Conservation (phyloP, 1,140 invertebrate species). For the Caenorhabditis latens region DNA sequence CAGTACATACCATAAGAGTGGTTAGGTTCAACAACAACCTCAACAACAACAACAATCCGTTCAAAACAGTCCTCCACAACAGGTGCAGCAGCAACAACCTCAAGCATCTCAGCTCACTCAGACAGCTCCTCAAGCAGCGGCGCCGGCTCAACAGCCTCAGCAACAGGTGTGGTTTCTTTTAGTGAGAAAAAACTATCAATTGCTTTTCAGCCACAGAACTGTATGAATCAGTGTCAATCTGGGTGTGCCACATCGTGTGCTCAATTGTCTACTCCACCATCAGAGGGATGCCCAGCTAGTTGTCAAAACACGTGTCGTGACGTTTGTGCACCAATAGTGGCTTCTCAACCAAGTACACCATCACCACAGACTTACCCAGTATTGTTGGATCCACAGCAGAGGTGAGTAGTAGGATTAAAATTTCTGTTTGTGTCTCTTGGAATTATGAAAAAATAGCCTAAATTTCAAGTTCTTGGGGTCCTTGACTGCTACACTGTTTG, state of each 20-base stretch:
- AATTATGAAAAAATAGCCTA: too few relatives aligned
- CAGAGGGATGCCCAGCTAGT: constrained; percentile 41
- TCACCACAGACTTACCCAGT: constrained; percentile 40
- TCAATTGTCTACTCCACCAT: constrained; percentile 8
- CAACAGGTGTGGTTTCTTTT: constrained; percentile 7
- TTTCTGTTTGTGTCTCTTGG: too few relatives aligned
- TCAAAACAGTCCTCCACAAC: constrained; percentile 38
- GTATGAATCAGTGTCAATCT: not conserved
- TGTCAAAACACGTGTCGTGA: constrained; percentile 41
- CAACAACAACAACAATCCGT: not conserved
- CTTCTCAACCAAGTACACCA: constrained; percentile 32
- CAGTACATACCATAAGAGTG: not conserved
- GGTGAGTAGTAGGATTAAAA: not conserved
- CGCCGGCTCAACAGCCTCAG: not conserved
- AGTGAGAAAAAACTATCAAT: too few relatives aligned
- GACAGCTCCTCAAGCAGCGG: not conserved
- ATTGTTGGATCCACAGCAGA: constrained; percentile 50
- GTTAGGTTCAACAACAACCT: constrained; percentile 33
- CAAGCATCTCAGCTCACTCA: not conserved
- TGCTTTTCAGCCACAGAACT: not conserved
- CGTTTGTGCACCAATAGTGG: constrained; percentile 46
- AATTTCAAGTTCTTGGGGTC: too few relatives aligned
- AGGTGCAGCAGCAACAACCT: not conserved
- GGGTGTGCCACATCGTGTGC: constrained; percentile 1
- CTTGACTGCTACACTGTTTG: too few relatives aligned